A percentile compares a stretch with the other conserved stretches of the same genome.
Evolutionary conservation across 64 coral and sea anemone species (phyloP).

Genomic region (Orbicella faveolata): DNA sequence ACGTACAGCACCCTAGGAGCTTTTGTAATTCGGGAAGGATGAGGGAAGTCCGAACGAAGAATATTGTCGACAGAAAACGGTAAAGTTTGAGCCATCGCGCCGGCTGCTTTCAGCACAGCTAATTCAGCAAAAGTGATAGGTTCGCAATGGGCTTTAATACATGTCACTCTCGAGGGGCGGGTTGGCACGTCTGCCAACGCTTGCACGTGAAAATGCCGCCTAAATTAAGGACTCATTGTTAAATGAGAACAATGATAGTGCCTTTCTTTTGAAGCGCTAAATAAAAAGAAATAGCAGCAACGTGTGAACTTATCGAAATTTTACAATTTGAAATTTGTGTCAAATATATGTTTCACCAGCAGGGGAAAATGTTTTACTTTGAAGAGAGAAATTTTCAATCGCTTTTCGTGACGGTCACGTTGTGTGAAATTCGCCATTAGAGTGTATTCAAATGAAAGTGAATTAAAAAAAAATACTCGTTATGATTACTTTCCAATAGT

Average conservation of each 20-base stretch:
- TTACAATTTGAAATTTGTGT: not conserved
- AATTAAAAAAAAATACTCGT: no score
- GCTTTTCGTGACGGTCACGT: no score
- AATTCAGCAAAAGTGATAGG: not conserved
- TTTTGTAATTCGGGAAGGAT: conserved; percentile 14
- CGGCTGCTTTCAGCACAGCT: not conserved
- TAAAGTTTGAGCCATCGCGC: conserved; percentile 10
- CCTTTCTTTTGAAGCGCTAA: conserved; percentile 10
- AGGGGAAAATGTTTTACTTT: no score
- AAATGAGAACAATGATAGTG: conserved; percentile 16
- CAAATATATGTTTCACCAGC: not conserved
- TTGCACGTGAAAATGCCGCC: conserved; percentile 35
- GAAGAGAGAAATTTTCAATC: no score
- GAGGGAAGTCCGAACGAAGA: conserved; percentile 39
- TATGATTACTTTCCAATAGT: not conserved
- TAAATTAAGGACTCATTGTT: conserved; percentile 41
- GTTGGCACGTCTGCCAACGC: not conserved
- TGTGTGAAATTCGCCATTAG: no score
- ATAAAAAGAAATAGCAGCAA: conserved; percentile 13
- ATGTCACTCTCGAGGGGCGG: not conserved
- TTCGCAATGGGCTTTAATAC: not conserved
- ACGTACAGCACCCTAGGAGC: not conserved
- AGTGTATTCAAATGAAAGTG: no score
- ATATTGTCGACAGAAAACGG: conserved; percentile 33
- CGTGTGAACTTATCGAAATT: not conserved